Conservation (phyloP, 1,140 invertebrate genomes). For the Anastrepha ludens region DNA sequence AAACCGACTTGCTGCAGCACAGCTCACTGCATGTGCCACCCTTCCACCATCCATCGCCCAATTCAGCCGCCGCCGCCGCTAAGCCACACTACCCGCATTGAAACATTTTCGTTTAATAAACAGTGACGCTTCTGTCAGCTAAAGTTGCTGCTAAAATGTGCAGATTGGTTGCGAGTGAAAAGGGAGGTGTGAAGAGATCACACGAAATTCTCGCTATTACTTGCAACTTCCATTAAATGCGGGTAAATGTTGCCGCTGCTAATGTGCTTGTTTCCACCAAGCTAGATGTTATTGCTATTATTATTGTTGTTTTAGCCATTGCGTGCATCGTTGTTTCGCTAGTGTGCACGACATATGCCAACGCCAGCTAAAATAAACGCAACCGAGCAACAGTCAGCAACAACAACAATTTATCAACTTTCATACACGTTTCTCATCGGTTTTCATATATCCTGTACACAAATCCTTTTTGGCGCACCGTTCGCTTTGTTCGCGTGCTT, state of each 20-base stretch:
- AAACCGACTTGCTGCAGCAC: neutral
- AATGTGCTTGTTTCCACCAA: neutral
- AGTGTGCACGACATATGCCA: constrained; percentile 2
- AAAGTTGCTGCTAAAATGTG: constrained; percentile 1
- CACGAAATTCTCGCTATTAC: neutral
- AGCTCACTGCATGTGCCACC: no score
- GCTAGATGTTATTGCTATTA: neutral
- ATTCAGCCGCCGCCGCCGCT: neutral
- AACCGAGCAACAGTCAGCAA: neutral
- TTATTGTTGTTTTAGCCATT: neutral
- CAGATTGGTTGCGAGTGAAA: neutral
- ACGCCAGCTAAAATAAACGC: neutral
- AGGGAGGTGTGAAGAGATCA: neutral
- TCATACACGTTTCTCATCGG: neutral
- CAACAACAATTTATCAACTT: neutral
- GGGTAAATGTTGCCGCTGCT: neutral
- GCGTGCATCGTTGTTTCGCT: neutral
- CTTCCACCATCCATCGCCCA: neutral
- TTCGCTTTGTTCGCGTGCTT: constrained; percentile 16
- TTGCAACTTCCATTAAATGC: constrained; percentile 1
- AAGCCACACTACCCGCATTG: neutral
- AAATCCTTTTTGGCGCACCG: neutral
- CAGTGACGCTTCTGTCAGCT: constrained; percentile 30
- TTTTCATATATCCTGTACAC: neutral
- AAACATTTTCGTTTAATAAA: constrained; percentile 27